These are phyloP conservation scores for Lycodopsis pacificus DNA, from an alignment of 2,797 vertebrate species.

Conservation along the genomic window DNA sequence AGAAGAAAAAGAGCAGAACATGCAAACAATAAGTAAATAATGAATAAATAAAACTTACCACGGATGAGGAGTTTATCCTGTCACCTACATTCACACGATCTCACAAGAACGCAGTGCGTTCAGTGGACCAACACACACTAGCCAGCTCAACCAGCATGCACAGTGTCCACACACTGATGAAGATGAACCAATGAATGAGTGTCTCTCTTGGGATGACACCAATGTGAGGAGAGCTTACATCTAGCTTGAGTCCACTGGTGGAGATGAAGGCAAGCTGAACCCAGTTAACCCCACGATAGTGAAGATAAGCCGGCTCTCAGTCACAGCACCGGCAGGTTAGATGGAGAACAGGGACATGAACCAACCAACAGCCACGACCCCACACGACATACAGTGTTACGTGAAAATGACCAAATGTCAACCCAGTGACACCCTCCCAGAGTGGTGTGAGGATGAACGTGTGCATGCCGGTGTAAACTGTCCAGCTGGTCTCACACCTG, in stretches of 20 bases:
- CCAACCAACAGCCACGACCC: constrained; percentile 51
- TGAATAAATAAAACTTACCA: constrained; percentile 76
- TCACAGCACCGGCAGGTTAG: constrained; percentile 27
- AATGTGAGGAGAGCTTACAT: constrained; percentile 4
- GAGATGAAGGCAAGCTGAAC: neutral
- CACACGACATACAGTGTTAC: constrained; percentile 45
- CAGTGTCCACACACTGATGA: neutral
- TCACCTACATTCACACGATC: constrained; percentile 61
- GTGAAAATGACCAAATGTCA: constrained; percentile 51
- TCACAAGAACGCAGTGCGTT: constrained; percentile 58
- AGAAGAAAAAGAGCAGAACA: constrained; percentile 22
- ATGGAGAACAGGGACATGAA: constrained; percentile 21
- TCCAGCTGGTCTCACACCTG: constrained; percentile 92
- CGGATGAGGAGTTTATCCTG: constrained; percentile 30
- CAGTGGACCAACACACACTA: constrained; percentile 78
- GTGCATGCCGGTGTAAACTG: constrained; percentile 91
- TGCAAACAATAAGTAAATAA: constrained; percentile 48
- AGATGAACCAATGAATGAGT: constrained; percentile 46
- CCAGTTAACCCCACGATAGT: neutral
- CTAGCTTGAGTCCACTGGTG: constrained; percentile 6
- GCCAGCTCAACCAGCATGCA: constrained; percentile 94
- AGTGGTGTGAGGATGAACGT: constrained; percentile 62
- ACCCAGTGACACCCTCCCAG: constrained; percentile 53
- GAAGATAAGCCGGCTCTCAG: neutral
- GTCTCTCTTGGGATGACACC: neutral